Evolutionary conservation across 1,140 invertebrate species (phyloP).

Genomic region (Arctopsyche grandis): DNA sequence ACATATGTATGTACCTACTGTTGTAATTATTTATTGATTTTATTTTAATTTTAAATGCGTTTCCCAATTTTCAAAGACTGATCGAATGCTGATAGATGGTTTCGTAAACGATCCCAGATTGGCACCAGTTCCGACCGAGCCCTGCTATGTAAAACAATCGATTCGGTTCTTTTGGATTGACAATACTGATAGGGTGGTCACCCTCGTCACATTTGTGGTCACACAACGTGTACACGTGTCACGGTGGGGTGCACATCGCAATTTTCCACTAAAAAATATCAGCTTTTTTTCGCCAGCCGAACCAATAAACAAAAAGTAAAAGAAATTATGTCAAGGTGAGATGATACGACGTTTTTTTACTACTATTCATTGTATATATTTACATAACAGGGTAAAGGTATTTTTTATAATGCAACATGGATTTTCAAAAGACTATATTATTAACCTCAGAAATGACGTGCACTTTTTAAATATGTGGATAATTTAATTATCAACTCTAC

Average conservation of each 20-base stretch:
- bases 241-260: neutral
- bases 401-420: no score
- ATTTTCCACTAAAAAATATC: neutral
- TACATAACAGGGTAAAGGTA: no score
- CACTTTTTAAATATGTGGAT: no score
- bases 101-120: neutral
- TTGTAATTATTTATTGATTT: no score
- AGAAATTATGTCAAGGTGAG: neutral
- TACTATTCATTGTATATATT: no score
- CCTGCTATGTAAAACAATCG: slow-evolving; percentile 19
- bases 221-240: neutral
- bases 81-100: neutral
- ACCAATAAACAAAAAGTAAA: neutral
- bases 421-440: no score
- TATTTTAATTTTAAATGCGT: neutral
- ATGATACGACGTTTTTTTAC: slow-evolving; percentile 9
- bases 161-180: neutral
- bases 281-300: no score
- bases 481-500: no score
- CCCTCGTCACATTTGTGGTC: slow-evolving; percentile 23
- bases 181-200: slow-evolving; percentile 11
- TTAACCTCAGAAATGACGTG: no score
- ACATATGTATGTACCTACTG: no score
- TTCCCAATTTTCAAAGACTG: neutral
- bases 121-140: neutral